Evolutionary conservation across 2,113 vertebrate genomes (phyloP).

Genomic region (Chamaea fasciata): DNA sequence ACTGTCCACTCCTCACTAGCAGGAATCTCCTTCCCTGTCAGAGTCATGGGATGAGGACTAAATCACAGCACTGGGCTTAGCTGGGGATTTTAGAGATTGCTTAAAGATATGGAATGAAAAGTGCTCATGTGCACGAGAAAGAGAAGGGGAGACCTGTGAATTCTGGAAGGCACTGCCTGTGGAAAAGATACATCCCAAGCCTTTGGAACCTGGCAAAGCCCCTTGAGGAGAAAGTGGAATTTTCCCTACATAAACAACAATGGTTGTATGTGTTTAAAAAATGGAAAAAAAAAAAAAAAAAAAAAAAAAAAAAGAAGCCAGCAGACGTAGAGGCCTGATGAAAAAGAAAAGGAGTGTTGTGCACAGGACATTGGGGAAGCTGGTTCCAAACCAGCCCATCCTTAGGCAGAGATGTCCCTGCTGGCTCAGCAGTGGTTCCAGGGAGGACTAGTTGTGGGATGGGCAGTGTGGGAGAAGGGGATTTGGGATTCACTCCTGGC

Average conservation of each 20-base stretch:
- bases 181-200: neutral
- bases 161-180: neutral
- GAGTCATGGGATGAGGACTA: neutral
- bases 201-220: neutral
- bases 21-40: neutral
- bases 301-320: neutral
- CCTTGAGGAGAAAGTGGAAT: conserved; percentile 20
- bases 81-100: neutral
- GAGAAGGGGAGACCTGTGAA: neutral
- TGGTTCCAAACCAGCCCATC: conserved; percentile 1
- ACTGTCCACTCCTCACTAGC: neutral
- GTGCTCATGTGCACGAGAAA: neutral
- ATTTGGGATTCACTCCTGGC: neutral
- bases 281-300: neutral
- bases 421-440: neutral
- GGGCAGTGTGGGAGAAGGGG: neutral
- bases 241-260: neutral
- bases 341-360: conserved; percentile 8
- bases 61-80: fast-evolving
- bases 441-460: neutral
- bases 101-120: neutral
- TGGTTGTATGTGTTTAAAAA: neutral
- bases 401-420: neutral
- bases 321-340: neutral
- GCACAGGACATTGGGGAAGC: neutral